These are phyloP conservation scores for Papilio protenor DNA, from an alignment of 2,888 invertebrate species.

Conservation along the genomic window DNA sequence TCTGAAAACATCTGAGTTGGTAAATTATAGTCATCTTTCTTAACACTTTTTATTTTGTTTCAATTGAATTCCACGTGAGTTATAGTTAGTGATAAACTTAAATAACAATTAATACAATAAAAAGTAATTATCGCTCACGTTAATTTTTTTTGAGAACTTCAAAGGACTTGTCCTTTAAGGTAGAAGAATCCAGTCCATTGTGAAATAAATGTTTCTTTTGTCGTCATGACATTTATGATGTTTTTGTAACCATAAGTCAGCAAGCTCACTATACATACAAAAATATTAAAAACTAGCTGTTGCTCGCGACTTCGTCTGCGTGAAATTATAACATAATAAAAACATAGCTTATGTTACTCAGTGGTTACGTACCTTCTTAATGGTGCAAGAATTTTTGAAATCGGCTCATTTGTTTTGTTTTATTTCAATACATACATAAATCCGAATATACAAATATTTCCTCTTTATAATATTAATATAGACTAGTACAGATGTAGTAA, in stretches of 20 bases:
- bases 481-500: too few relatives aligned
- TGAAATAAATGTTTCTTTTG: neutral
- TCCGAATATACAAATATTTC: too few relatives aligned
- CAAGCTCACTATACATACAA: neutral
- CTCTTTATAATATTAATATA: too few relatives aligned
- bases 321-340: neutral
- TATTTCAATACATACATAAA: too few relatives aligned
- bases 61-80: conserved; percentile 8
- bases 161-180: neutral
- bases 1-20: neutral
- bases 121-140: neutral
- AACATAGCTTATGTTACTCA: neutral
- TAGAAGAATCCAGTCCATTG: neutral
- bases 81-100: conserved; percentile 6
- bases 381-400: too few relatives aligned
- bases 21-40: neutral
- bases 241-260: neutral
- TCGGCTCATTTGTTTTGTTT: too few relatives aligned
- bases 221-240: neutral
- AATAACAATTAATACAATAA: conserved; percentile 22
- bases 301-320: too few relatives aligned
- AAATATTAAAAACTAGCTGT: neutral
- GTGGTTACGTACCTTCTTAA: too few relatives aligned
- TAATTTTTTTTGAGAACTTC: neutral
- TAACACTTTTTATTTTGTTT: conserved; percentile 8